Conservation (phyloP, 2,888 invertebrate species). For the Esperia sulphurella region DNA sequence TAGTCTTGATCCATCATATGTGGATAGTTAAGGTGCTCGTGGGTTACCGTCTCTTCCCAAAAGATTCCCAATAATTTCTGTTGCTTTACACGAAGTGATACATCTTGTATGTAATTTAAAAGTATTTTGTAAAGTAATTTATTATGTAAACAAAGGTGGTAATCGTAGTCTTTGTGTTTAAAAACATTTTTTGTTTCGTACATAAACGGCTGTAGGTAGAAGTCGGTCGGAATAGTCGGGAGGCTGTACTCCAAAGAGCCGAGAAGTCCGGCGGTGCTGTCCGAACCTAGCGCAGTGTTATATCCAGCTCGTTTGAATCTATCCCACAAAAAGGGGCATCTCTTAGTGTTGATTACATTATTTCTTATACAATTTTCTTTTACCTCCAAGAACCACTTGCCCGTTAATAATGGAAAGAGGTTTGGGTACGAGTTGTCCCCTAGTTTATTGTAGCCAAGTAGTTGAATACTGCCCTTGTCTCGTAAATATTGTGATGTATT, state of each 20-base stretch:
- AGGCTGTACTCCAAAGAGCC: conserved; percentile 64
- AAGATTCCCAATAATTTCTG: conserved; percentile 87
- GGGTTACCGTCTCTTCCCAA: conserved; percentile 89
- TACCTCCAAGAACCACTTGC: conserved; percentile 80
- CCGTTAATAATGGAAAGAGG: conserved; percentile 86
- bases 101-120: conserved; percentile 82
- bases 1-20: conserved; percentile 83
- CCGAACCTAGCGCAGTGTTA: conserved; percentile 88
- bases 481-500: conserved; percentile 79
- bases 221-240: conserved; percentile 85
- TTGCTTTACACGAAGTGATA: conserved; percentile 73
- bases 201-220: conserved; percentile 86
- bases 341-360: conserved; percentile 79
- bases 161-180: conserved; percentile 77
- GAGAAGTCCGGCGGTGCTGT: conserved; percentile 73
- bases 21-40: conserved; percentile 88
- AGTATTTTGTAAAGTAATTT: conserved; percentile 82
- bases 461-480: conserved; percentile 81
- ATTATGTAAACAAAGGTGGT: conserved; percentile 82
- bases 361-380: conserved; percentile 77
- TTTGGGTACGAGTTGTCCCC: conserved; percentile 94
- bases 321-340: conserved; percentile 90
- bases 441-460: conserved; percentile 92
- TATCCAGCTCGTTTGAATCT: conserved; percentile 84
- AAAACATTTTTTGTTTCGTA: conserved; percentile 80